A percentile compares a stretch with the other conserved stretches of the same genome.
These are phyloP conservation scores for Chymomyza fuscimana DNA, from an alignment of 2,888 invertebrate genomes.

Conservation along the genomic window DNA sequence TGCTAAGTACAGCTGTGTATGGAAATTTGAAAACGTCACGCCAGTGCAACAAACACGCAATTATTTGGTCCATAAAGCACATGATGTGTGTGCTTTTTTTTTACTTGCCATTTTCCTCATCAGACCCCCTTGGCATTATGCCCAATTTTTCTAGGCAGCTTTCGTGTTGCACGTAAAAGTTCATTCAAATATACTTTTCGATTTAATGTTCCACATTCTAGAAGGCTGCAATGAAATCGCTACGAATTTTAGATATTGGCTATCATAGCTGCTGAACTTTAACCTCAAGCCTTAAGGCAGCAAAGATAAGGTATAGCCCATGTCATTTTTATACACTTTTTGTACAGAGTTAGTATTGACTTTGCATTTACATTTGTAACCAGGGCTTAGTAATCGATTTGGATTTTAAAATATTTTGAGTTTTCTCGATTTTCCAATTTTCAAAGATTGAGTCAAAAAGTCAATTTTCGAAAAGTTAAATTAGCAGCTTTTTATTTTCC, in stretches of 20 bases:
- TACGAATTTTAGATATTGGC: not conserved
- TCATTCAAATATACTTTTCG: not conserved
- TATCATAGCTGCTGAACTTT: constrained; percentile 33
- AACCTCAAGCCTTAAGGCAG: constrained; percentile 47
- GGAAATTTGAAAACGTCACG: not conserved
- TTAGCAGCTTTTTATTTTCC: too few species aligned
- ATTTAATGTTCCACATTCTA: too few species aligned
- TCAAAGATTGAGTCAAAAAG: too few species aligned
- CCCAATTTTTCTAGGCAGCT: constrained; percentile 12
- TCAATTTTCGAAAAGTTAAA: too few species aligned
- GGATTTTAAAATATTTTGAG: too few species aligned
- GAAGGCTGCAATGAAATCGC: not conserved
- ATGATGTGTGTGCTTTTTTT: constrained; percentile 43
- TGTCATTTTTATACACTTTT: not conserved
- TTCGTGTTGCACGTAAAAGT: not conserved
- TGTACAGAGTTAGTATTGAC: not conserved
- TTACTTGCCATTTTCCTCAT: too few species aligned
- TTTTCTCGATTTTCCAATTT: too few species aligned
- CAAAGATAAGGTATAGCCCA: constrained; percentile 25
- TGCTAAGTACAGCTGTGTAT: not conserved
- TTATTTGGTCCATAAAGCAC: constrained; percentile 68
- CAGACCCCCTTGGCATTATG: constrained; percentile 23
- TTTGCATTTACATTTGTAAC: too few species aligned
- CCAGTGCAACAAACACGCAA: constrained; percentile 40
- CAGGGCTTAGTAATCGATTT: too few species aligned